phyloP scores from a whole-genome alignment of 1,140 invertebrate genomes.

The Papilio glaucus region DNA sequence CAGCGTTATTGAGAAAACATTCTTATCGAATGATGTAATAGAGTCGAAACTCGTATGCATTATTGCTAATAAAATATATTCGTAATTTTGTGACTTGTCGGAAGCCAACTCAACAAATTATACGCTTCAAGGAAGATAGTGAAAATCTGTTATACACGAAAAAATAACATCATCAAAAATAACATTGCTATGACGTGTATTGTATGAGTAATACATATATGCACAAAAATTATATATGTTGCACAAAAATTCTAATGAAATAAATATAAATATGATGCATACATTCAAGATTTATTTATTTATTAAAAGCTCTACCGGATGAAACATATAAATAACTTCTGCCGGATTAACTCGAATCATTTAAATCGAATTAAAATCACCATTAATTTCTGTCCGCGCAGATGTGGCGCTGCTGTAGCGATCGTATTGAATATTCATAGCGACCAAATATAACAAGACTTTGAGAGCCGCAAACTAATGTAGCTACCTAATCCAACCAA shows the following conservation, averaged over 20 bases:
- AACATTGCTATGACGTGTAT: too few relatives aligned
- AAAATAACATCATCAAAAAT: too few relatives aligned
- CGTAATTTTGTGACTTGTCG: conserved; percentile 7
- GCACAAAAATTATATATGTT: too few relatives aligned
- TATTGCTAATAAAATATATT: not conserved
- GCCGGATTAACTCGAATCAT: not conserved
- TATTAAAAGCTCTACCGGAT: not conserved
- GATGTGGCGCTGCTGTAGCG: not conserved
- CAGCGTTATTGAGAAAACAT: not conserved
- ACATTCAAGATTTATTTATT: too few relatives aligned
- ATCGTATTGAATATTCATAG: not conserved
- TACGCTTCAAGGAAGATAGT: not conserved
- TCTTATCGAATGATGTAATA: not conserved
- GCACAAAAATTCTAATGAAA: too few relatives aligned
- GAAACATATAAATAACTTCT: not conserved
- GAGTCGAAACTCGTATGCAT: not conserved
- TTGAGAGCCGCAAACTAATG: not conserved
- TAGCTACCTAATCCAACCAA: not conserved
- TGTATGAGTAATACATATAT: too few relatives aligned
- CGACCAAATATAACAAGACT: not conserved
- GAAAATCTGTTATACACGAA: not conserved
- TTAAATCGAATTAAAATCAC: not conserved
- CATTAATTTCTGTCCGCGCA: not conserved
- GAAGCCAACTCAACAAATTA: not conserved
- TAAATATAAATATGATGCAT: too few relatives aligned